These are phyloP conservation scores for Melanotaenia maccullochi DNA, from an alignment of 2,797 vertebrate genomes.

Conservation along the genomic window DNA sequence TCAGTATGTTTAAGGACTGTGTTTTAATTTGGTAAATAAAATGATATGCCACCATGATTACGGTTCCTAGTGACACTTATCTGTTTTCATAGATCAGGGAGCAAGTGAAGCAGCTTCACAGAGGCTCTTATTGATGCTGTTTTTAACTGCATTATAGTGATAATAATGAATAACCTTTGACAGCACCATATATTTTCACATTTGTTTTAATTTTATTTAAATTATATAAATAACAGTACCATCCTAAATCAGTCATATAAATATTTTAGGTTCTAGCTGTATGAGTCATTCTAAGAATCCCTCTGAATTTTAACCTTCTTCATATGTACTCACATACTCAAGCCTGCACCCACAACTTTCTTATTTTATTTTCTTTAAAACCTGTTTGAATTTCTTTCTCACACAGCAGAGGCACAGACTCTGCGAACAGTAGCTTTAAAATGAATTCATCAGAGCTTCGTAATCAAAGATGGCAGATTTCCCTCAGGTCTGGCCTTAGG, in stretches of 20 bases:
- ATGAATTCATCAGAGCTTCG: slow-evolving; percentile 22
- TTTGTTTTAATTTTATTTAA: no score
- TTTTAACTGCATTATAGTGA: no score
- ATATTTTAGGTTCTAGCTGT: not conserved
- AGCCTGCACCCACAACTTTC: slow-evolving; percentile 19
- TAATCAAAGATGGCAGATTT: slow-evolving; percentile 21
- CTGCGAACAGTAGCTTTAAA: slow-evolving; percentile 19
- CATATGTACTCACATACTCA: not conserved
- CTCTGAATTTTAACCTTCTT: not conserved
- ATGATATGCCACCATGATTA: no score
- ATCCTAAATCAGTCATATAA: not conserved
- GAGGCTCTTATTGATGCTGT: no score
- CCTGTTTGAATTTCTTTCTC: slow-evolving; percentile 25
- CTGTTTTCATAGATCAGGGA: no score
- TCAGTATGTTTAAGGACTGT: not conserved
- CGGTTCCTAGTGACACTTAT: no score
- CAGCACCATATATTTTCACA: no score
- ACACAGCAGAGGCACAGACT: slow-evolving; percentile 14
- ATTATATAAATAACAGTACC: no score
- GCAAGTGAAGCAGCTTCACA: no score
- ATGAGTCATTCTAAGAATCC: not conserved
- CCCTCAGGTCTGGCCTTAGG: slow-evolving; percentile 1
- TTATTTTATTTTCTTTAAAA: slow-evolving; percentile 20
- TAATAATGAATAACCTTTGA: no score
- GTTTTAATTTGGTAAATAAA: not conserved